Evolutionary conservation across 2,888 invertebrate genomes (phyloP), one percentile per base, ranked within the genome.

Genomic region (Blastobasis lacticolella): DNA sequence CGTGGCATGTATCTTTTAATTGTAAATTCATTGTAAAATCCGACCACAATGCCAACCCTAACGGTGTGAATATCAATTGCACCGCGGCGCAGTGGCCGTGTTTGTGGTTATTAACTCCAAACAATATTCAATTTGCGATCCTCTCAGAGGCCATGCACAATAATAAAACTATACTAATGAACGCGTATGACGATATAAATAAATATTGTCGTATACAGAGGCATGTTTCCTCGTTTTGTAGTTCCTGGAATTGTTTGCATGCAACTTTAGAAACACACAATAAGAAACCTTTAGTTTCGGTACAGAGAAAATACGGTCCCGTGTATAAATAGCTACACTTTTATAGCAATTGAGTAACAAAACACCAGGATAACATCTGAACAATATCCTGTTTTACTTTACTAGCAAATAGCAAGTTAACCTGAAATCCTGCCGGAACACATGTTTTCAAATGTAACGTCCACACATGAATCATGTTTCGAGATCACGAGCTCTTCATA

Each of bases 121-220:
- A 57, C 59, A 60, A 59, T 56, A 55, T 51, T 59, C 58, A 61
- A 62, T 64, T 63, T 59, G 56, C 64, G 58, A 10, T 37, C 5
- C 38, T 6, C 38, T 7, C 10, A 10, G n/a, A 47, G 40, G 10
- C 37, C 38, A 6, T 38, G 40, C 38, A 38, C 10, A 8, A 47
- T 9, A 6, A 4, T 45, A 36, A 8, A 45, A 45, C 37, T 9
- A 45, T 8, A 23, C 45, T 8, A 36, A 36, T 45, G 45, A 42
- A 42, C 42, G 10, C 9, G 42, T 42, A 42, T 8, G 42, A 42
- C 7, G 23, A 23, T 23, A 23, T 23, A 23, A 23, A 23, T 23
- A 23, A 23, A 23, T 23, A 23, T 23, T 23, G 23, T 23, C 23
- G 23, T 23, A 23, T 23, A 23, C 23, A 23, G 23, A 23, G 23